Evolutionary conservation across 2,797 vertebrate genomes (phyloP).

Genomic region (Artibeus jamaicensis): DNA sequence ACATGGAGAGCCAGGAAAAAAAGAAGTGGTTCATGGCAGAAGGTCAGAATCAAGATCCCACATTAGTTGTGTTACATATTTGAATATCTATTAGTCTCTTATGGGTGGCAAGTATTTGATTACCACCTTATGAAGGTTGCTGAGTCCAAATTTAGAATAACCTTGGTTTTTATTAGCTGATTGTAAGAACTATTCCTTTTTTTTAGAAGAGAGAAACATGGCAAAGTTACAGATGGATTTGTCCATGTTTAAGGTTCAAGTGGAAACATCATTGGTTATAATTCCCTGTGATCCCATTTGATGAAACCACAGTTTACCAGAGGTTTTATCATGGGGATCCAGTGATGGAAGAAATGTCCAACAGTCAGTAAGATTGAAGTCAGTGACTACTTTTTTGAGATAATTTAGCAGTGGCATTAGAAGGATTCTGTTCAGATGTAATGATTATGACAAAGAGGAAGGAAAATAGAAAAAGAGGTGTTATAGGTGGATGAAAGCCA

Average conservation of each 20-base stretch:
- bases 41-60: neutral
- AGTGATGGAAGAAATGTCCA: neutral
- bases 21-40: neutral
- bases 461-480: neutral
- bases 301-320: neutral
- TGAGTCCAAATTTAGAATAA: slow-evolving; percentile 32
- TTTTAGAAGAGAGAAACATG: neutral
- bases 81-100: neutral
- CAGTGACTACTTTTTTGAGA: neutral
- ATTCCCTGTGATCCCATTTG: neutral
- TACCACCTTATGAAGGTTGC: neutral
- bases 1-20: neutral
- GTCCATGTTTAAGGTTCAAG: neutral
- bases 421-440: neutral
- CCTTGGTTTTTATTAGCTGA: neutral
- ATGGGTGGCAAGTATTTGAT: neutral
- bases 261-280: neutral
- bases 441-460: neutral
- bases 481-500: neutral
- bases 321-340: neutral
- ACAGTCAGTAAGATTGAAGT: neutral
- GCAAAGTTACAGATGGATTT: neutral
- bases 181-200: neutral
- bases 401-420: neutral
- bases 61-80: neutral